A percentile compares a stretch with the other conserved stretches of the same genome.
These are phyloP conservation scores for Asteroscopus sphinx DNA, from an alignment of 2,888 invertebrate species.

Conservation along the genomic window DNA sequence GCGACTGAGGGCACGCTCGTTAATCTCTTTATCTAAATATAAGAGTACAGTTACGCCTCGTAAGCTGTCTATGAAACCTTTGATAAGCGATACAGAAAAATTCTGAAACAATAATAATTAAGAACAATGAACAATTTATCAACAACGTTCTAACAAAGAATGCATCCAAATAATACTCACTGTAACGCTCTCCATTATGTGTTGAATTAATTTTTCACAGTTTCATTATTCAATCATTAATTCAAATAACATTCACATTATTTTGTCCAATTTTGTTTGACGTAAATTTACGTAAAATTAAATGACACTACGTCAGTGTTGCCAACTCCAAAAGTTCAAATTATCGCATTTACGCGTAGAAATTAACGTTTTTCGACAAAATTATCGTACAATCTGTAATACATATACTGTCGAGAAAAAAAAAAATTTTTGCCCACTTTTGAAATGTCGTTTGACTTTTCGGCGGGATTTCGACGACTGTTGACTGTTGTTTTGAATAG, in stretches of 20 bases:
- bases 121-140: conserved; percentile 58
- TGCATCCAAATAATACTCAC: conserved; percentile 58
- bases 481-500: too few species aligned
- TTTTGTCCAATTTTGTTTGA: conserved; percentile 57
- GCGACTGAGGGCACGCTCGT: conserved; percentile 90
- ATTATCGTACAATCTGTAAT: too few species aligned
- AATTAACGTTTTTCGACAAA: too few species aligned
- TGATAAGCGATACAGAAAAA: conserved; percentile 91
- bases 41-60: conserved; percentile 93
- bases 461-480: too few species aligned
- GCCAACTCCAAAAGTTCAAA: too few species aligned
- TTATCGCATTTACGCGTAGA: too few species aligned
- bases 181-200: conserved; percentile 77
- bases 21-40: conserved; percentile 94
- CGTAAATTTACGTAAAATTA: conserved; percentile 53
- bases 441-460: too few species aligned
- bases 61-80: conserved; percentile 94
- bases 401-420: too few species aligned
- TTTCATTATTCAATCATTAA: conserved; percentile 63
- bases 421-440: too few species aligned
- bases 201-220: conserved; percentile 51
- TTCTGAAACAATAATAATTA: conserved; percentile 87
- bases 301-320: conserved; percentile 40
- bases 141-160: conserved; percentile 40
- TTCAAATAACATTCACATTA: conserved; percentile 49